phyloP scores from a whole-genome alignment of 1,140 invertebrate species.

The Drosophila bocqueti region DNA sequence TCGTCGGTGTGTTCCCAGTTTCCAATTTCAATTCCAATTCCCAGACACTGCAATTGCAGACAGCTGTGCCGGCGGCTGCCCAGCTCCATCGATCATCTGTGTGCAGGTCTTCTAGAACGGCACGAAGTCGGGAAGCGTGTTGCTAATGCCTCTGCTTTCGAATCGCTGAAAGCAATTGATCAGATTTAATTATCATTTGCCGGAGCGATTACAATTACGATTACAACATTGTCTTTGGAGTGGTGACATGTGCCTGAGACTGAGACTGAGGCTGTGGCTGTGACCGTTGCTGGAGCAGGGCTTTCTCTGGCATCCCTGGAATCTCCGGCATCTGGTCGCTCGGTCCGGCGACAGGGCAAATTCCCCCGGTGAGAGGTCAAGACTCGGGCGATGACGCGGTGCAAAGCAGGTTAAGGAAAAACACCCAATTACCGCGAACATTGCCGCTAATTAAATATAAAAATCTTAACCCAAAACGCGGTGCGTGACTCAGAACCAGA shows the following conservation, averaged over 20 bases:
- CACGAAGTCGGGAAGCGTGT: conserved; percentile 50
- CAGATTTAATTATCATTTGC: conserved; percentile 62
- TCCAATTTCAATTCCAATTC: conserved; percentile 20
- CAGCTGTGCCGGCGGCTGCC: conserved; percentile 21
- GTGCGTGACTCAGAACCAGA: conserved; percentile 38
- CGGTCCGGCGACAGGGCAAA: conserved; percentile 21
- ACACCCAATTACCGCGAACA: conserved; percentile 47
- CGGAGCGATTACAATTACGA: conserved; percentile 20
- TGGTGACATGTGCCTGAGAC: conserved; percentile 19
- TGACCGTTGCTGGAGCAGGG: not conserved
- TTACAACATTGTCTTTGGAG: conserved; percentile 42
- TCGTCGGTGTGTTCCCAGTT: conserved; percentile 33
- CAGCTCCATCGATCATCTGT: conserved; percentile 44
- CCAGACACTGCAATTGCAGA: conserved; percentile 40
- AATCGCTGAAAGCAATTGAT: conserved; percentile 64
- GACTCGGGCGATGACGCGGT: conserved; percentile 36
- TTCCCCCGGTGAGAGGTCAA: conserved; percentile 35
- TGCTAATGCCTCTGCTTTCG: conserved; percentile 42
- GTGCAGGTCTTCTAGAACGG: conserved; percentile 25
- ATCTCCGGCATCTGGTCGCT: conserved; percentile 22
- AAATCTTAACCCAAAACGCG: conserved; percentile 40
- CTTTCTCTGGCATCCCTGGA: conserved; percentile 29
- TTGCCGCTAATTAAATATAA: conserved; percentile 46
- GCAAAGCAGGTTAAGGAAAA: conserved; percentile 49
- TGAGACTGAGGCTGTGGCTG: not conserved